Evolutionary conservation across 2,888 invertebrate genomes (phyloP), one percentile per base, ranked within the genome.

Genomic region (Tortricodes alternella): DNA sequence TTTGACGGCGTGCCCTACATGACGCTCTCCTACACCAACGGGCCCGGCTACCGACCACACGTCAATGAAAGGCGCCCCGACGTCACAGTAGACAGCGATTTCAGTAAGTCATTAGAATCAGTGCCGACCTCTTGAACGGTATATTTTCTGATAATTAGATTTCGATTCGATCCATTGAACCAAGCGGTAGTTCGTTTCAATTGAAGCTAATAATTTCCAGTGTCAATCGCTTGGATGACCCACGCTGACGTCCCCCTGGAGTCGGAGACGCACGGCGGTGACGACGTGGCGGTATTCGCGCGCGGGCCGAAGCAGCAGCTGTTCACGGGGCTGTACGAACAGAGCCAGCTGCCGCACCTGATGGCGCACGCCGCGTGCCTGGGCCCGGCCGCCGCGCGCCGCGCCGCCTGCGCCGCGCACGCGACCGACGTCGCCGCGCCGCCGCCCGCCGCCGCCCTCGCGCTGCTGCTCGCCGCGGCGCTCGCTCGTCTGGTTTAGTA

Each of bases 321-420:
- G 9, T 94, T 95, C 69, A 90, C 92, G 1, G 94, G 95, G 1
- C 92, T 91, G 5, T 92, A 92, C 67, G 94, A 95, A 66, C 94
- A 95, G 78, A 92, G 92, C 68, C 92, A 92, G 66, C 93, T 95
- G 55, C 93, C 95, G 0, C 93, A 94, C 74, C 92, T 93, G 23
- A 91, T 94, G 78, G 91, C 83, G 1, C 94, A 92, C 68, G 93
- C 94, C 0, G 80, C 92, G 7, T 93, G 94, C 69, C 85, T 94
- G 94, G 94, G 6, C 64, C 78, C 32, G 91, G 90, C 0, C 57
- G 67, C 3, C 77, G 69, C 32, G 77, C 76, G 29, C 44, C 52
- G 52, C 44, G 37, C 11, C 15, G 35, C 18, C 0, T 85, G 85
- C 51, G 24, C 43, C 19, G 46, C 38, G 16, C 34, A 34, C 16